These are phyloP conservation scores for Willisornis vidua DNA, from an alignment of 2,113 vertebrate genomes.

Conservation along the genomic window DNA sequence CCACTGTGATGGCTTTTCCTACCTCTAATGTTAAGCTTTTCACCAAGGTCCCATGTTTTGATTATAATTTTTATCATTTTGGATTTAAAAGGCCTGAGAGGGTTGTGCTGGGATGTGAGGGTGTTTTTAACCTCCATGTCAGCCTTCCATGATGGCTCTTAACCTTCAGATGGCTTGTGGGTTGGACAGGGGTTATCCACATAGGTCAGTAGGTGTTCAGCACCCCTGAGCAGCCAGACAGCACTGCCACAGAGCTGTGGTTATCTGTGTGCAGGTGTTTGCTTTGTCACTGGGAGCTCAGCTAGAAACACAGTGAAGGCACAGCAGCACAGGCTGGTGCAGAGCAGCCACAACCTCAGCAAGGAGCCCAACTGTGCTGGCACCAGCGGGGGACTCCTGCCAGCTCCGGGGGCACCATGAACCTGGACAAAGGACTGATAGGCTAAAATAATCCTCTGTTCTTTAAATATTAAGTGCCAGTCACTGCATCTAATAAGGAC, in stretches of 20 bases:
- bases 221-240: background rate
- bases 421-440: background rate
- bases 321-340: background rate
- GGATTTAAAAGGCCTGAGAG: background rate
- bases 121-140: background rate
- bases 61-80: background rate
- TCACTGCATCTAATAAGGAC: background rate
- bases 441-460: background rate
- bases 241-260: background rate
- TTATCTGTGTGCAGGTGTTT: background rate
- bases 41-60: background rate
- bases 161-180: background rate
- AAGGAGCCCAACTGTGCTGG: background rate
- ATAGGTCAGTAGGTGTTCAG: accelerated
- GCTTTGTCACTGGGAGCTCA: background rate
- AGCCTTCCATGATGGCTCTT: background rate
- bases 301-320: accelerated
- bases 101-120: background rate
- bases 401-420: background rate
- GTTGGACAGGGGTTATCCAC: background rate
- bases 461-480: background rate
- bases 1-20: accelerated
- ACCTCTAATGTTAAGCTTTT: background rate
- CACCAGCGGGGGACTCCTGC: accelerated
- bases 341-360: accelerated